Evolutionary conservation across 2,797 vertebrate species (phyloP), one percentile per base, ranked within the genome.

Genomic region (Poeciliopsis paucimaculata): DNA sequence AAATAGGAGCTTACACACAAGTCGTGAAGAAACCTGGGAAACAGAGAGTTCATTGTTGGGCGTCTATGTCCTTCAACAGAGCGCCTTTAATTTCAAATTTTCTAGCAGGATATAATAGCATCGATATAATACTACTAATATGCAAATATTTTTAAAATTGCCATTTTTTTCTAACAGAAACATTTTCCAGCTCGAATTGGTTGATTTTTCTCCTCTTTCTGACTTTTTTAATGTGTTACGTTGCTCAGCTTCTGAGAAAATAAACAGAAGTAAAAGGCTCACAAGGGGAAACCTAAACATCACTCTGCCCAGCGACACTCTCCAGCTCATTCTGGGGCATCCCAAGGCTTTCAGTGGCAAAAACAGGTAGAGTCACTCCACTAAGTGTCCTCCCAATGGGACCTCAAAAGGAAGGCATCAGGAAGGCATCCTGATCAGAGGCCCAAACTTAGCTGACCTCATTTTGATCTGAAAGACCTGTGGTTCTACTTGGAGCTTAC

Each of bases 1-100:
- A 90, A 87, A 82, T 76, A 89, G 78, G 85, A 87, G 90, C 90
- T 92, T 88, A 84, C 81, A 72, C 84, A 81, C 84, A 74, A 76
- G 82, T 82, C 77, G 28, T 88, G 80, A 87, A 78, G 57, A 83
- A 78, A 72, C 71, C 68, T 75, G 28, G 3, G 10, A 87, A 46
- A 81, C 73, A 87, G 71, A 78, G 45, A 84, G 84, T 87, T 87
- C 79, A 82, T 68, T 64, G 75, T 88, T 87, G 80, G 80, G 78
- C 73, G 77, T 74, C 46, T 2, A 41, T 1, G 72, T 80, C 77
- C 81, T 85, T 87, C 82, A 82, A 86, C 34, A 45, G 41, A 36
- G 73, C 53, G 26, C 55, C 83, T 86, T 90, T 76, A 36, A 88
- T 81, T 78, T 86, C 20, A 79, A 80, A 78, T 87, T 70, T 82